Percentiles rank a stretch among this genome's conserved stretches.
Conservation (phyloP, 2,797 vertebrate species). For the Hyperoplus lanceolatus region DNA sequence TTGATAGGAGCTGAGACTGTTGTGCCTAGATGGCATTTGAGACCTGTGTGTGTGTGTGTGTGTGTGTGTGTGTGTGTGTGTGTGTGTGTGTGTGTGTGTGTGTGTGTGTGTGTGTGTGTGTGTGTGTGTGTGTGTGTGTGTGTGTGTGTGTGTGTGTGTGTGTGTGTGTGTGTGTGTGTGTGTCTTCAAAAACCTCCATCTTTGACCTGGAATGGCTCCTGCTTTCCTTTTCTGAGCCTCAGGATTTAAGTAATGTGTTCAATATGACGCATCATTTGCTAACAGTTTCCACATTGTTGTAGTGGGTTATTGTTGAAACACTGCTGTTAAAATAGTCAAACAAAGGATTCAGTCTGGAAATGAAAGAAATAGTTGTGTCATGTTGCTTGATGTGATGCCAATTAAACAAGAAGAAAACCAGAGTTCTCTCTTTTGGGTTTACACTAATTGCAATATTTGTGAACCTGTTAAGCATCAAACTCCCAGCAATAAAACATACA, state of each 20-base stretch:
- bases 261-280: conserved; percentile 20
- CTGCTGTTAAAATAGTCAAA: conserved; percentile 19
- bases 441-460: conserved; percentile 21
- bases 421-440: background rate
- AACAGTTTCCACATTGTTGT: conserved; percentile 63
- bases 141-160: too few relatives aligned
- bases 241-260: conserved; percentile 53
- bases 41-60: too few relatives aligned
- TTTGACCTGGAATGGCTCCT: background rate
- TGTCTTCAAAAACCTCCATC: conserved; percentile 22
- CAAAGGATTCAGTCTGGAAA: conserved; percentile 19
- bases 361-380: conserved; percentile 19
- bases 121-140: too few relatives aligned
- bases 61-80: too few relatives aligned
- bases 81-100: too few relatives aligned
- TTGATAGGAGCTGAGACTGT: conserved; percentile 25
- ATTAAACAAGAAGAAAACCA: conserved; percentile 26
- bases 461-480: conserved; percentile 25
- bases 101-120: too few relatives aligned
- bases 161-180: too few relatives aligned
- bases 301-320: conserved; percentile 34
- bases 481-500: conserved; percentile 18
- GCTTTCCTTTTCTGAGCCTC: conserved; percentile 14
- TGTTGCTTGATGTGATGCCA: conserved; percentile 51
- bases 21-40: background rate